Evolutionary conservation across 2,888 invertebrate genomes (phyloP), one percentile per base, ranked within the genome.

Genomic region (Leuctra nigra): DNA sequence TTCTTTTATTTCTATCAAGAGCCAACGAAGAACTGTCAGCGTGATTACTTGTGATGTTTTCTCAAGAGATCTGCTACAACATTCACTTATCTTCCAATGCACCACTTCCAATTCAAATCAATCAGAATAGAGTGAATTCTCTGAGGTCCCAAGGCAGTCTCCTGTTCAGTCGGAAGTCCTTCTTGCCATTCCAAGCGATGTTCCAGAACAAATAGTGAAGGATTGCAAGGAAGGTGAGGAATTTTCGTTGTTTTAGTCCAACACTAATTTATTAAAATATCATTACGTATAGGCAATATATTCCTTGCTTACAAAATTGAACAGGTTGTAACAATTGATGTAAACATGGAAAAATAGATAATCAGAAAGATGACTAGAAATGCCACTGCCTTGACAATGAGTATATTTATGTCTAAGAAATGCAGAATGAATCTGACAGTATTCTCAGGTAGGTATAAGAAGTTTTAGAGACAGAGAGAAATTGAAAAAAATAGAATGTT

Each of bases 191-290:
- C 29, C 29, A 29, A 7, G 29, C 29, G 11, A 29, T 29, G 29
- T 6, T 6, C 11, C 29, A 11, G 29, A 29, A 29, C 7, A 29
- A 29, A 29, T 29, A 29, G n/a, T n/a, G n/a, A n/a, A n/a, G n/a
- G n/a, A n/a, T n/a, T n/a, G n/a, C n/a, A n/a, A n/a, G 29, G 41
- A 18, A 35, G 35, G 6, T 50, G 11, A 35, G 50, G 35, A 50
- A 33, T 22, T 50, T 13, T 2, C 33, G 33, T 18, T 20, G 24
- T 24, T 54, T 56, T 61, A 61, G 61, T 61, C 61, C 59, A 61
- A 61, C 61, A 59, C 61, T 59, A 61, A 61, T 61, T 61, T 59
- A 61, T 61, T 61, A 61, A 61, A 61, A 61, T 61, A 61, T 61
- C 55, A 61, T 61, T 60, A 61, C 56, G 59, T 59, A 59, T 59